Percentiles rank a stretch among this genome's conserved stretches.
phyloP scores from a whole-genome alignment of 64 coral and sea anemone genomes.

The Exaiptasia diaphana region DNA sequence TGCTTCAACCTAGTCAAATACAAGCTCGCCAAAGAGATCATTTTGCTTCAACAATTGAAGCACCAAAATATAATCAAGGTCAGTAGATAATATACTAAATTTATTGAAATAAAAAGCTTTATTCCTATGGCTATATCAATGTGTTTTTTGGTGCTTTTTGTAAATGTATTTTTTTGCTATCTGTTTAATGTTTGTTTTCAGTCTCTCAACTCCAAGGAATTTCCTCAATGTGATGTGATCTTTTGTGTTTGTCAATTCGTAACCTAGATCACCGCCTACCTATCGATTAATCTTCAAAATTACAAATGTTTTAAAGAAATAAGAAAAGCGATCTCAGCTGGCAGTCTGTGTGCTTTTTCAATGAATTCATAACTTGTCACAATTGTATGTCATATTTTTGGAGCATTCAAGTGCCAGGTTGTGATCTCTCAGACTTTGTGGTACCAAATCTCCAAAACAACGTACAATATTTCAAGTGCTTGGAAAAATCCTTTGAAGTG shows the following conservation, averaged over 20 bases:
- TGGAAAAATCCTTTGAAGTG: background rate
- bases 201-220: background rate
- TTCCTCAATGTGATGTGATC: too few species aligned
- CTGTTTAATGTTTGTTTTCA: background rate
- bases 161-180: background rate
- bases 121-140: too few species aligned
- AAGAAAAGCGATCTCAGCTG: too few species aligned
- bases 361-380: too few species aligned
- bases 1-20: slow-evolving; percentile 74
- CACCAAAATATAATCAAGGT: slow-evolving; percentile 82
- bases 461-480: slow-evolving; percentile 3
- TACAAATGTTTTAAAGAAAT: too few species aligned
- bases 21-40: slow-evolving; percentile 80
- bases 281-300: too few species aligned
- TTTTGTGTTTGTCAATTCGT: too few species aligned
- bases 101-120: too few species aligned
- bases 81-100: too few species aligned
- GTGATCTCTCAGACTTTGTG: background rate
- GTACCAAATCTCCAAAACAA: background rate
- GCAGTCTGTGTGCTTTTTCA: too few species aligned
- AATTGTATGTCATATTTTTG: background rate
- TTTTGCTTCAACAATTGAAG: slow-evolving; percentile 62
- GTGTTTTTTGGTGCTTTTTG: too few species aligned
- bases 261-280: too few species aligned
- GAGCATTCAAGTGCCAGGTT: background rate